Base-by-base conservation (phyloP, 2,797 vertebrate genomes). In the Thunnus albacares region DNA sequence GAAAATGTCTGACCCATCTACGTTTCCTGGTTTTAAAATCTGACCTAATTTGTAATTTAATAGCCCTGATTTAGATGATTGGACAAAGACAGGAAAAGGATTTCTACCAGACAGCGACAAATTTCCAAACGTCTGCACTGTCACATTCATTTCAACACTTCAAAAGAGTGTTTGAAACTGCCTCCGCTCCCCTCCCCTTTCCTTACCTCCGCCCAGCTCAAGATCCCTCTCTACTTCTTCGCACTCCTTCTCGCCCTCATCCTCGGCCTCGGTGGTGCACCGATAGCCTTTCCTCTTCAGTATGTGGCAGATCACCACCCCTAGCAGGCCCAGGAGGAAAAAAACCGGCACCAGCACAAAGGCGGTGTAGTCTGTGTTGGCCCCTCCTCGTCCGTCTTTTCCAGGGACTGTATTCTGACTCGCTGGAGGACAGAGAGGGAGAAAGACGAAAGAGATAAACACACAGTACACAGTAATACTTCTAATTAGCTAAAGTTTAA, bases 231-330 rank as follows among this genome's bases (percentile, higher is more conserved):
- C 61, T 0, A 69, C 71, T 53, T 75, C 71, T 63, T 79, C 22
- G 7, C 77, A 59, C 2, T 87, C 75, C 18, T 78, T 75, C 2
- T 92, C 84, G 1, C 88, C 83, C 0, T 85, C 89, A 60, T 96
- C 90, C 59, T 97, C 96, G 0, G 96, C 93, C 70, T 98, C 96
- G 0, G 98, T 99, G 38, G 97, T 99, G 92, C 98, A 99, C 15
- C 98, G 97, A 87, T 99, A 99, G 63, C 98, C 98, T 85, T 97
- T 99, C 81, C 94, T 97, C 94, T 98, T 97, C 71, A 99, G 91
- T 61, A 99, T 81, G 64, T 98, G 98, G 85, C 98, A 99, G 95
- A 99, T 96, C 35, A 99, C 90, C 72, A 99, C 95, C 0, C 98
- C 98, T 24, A 97, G 78, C 47, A 99, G 96, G 49, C 98, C 98